Base-by-base conservation (phyloP, 2,888 invertebrate genomes). In the Tenthredo scrophulariae region DNA sequence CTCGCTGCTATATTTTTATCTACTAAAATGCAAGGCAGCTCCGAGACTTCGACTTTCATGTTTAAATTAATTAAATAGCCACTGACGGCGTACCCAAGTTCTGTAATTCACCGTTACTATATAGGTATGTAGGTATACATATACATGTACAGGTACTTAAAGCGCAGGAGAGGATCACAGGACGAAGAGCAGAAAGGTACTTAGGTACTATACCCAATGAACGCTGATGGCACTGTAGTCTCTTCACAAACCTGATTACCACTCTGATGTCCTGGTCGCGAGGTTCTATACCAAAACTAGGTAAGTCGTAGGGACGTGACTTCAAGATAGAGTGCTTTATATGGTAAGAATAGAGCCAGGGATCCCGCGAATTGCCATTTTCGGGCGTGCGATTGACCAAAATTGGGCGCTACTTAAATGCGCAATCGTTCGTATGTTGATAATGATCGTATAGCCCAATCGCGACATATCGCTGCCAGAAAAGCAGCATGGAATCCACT, bases 211-310 rank as follows among this genome's bases (percentile, higher is more conserved):
- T 80, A 87, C 84, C 86, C 79, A 86, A 87, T 87, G 87, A 87
- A 88, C 88, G 84, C 65, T 88, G 89, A 89, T 89, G 89, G 88
- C 89, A 86, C 87, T 87, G 86, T 88, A 88, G 86, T 89, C 87
- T 88, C 88, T 87, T 86, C 74, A 87, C 86, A 90, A 90, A 90
- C 89, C 88, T 89, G 88, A 90, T 90, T 90, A 90, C 87, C 62
- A 26, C 58, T 62, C 80, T 58, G n/a, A 33, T 62, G 33, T 58
- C 29, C 40, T 37, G 37, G 9, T 80, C 40, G 13, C 15, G 15
- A 40, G 62, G 62, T 22, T 62, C 40, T 62, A 58, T 40, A 50
- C 33, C 7, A 22, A 50, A 77, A 40, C 40, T 74, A 74, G 50
- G 29, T n/a, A 29, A 46, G 50, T 15, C 13, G 7, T 7, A 46